phyloP scores from a whole-genome alignment of 2,113 vertebrate species.

The Neotragus moschatus region DNA sequence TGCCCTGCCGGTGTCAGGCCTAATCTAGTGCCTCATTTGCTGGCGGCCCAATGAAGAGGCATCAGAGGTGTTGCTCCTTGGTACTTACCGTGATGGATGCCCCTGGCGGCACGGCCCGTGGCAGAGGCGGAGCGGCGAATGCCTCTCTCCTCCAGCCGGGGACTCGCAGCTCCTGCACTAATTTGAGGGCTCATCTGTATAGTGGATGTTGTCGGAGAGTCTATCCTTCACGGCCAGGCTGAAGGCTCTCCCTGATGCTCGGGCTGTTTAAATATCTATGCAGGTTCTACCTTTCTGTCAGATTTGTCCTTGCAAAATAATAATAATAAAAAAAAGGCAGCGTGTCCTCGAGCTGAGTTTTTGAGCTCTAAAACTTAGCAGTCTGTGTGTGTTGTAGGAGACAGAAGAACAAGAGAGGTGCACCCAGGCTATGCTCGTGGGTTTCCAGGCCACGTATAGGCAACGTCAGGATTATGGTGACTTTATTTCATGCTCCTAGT shows the following conservation, averaged over 20 bases:
- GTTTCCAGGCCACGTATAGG: not conserved
- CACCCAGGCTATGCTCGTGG: not conserved
- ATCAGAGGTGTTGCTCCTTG: constrained; percentile 92
- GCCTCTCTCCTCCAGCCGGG: constrained; percentile 87
- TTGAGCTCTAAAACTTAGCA: not conserved
- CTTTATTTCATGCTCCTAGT: not conserved
- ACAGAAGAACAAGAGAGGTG: fast-evolving
- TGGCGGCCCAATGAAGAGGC: constrained; percentile 94
- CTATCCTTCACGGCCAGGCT: constrained; percentile 84
- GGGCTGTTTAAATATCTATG: constrained; percentile 16
- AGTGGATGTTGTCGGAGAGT: constrained; percentile 80
- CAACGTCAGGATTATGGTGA: fast-evolving
- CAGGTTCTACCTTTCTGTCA: constrained; percentile 81
- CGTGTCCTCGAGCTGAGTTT: not conserved
- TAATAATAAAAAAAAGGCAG: not conserved
- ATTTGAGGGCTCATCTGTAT: constrained; percentile 93
- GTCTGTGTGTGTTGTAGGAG: not conserved
- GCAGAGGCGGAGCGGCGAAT: constrained; percentile 81
- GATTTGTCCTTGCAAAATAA: constrained; percentile 81
- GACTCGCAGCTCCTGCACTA: constrained; percentile 83
- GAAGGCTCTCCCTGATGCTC: constrained; percentile 65
- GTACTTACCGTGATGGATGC: constrained; percentile 99
- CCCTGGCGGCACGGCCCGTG: constrained; percentile 83
- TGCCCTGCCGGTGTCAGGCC: constrained; percentile 92
- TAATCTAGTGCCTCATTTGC: constrained; percentile 97